These are phyloP conservation scores for Mizuhopecten yessoensis DNA, from an alignment of 1,140 invertebrate species.

Conservation along the genomic window DNA sequence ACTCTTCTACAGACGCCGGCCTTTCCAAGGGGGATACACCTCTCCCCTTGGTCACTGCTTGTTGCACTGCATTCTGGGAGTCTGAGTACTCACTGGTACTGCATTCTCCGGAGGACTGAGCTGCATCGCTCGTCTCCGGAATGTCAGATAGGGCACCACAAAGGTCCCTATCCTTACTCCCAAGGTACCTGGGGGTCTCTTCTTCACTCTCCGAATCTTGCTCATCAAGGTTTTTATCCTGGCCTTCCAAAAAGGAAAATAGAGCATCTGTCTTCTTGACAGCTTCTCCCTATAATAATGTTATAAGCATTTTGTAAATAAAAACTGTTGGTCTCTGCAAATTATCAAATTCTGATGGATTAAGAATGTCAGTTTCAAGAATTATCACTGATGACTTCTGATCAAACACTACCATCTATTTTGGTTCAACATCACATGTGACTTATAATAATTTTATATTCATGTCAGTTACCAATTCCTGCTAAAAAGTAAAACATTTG, in stretches of 20 bases:
- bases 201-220: conserved; percentile 45
- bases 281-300: conserved; percentile 51
- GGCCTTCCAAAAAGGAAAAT: conserved; percentile 37
- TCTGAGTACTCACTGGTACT: conserved; percentile 13
- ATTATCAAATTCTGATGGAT: conserved; percentile 22
- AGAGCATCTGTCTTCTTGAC: conserved; percentile 26
- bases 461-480: too few relatives aligned
- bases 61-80: neutral
- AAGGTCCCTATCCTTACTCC: neutral
- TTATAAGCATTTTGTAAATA: too few relatives aligned
- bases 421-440: neutral
- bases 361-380: conserved; percentile 2
- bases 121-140: neutral
- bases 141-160: neutral
- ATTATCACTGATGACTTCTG: neutral
- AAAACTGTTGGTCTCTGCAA: too few relatives aligned
- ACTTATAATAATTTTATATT: conserved; percentile 47
- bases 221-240: conserved; percentile 41
- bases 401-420: conserved; percentile 26
- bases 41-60: conserved; percentile 12
- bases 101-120: neutral
- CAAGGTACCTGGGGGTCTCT: neutral
- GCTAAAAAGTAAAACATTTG: too few relatives aligned
- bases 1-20: conserved; percentile 26
- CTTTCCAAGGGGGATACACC: conserved; percentile 10